Conservation (phyloP, 2,113 vertebrate species). For the Gymnogyps californianus region DNA sequence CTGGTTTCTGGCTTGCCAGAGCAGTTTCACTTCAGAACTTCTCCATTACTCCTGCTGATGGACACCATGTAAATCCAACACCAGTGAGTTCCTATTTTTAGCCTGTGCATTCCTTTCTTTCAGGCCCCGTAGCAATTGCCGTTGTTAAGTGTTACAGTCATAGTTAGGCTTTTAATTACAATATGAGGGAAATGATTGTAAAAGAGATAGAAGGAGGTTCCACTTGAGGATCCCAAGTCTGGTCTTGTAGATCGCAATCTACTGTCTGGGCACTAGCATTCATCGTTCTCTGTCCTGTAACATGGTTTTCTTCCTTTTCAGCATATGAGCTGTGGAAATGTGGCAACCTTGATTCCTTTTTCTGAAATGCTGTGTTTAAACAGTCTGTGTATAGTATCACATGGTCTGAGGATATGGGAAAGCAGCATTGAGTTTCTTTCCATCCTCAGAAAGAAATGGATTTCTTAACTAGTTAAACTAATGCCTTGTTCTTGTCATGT, state of each 20-base stretch:
- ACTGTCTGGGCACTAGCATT: neutral
- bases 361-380: neutral
- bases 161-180: neutral
- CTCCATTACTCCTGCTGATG: neutral
- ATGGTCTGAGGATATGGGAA: neutral
- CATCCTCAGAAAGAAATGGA: neutral
- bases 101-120: neutral
- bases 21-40: neutral
- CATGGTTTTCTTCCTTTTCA: neutral
- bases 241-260: rapidly evolving
- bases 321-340: neutral
- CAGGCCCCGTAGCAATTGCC: neutral
- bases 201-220: neutral
- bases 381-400: neutral
- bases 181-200: neutral
- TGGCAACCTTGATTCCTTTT: neutral
- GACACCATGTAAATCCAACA: neutral
- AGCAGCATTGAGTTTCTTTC: neutral
- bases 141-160: neutral
- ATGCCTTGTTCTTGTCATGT: neutral
- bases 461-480: neutral
- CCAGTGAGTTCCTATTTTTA: neutral
- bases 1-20: neutral
- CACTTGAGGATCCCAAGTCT: neutral
- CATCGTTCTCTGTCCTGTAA: neutral